phyloP scores from a whole-genome alignment of 2,113 vertebrate genomes.

The Forbesichthys papilliferus region DNA sequence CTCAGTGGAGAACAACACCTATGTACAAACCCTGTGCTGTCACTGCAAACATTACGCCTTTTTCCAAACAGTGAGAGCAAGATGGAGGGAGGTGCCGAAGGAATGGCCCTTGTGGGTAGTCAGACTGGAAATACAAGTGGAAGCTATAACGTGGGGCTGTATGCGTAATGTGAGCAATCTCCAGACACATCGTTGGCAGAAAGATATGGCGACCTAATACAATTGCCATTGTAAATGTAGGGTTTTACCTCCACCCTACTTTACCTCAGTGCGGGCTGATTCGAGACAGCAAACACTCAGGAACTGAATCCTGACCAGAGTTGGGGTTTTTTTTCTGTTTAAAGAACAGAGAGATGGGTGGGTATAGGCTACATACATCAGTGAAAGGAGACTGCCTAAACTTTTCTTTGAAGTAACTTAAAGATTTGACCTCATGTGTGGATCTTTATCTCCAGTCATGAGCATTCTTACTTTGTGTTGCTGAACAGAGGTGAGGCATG shows the following conservation, averaged over 20 bases:
- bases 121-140: conserved; percentile 70
- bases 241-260: too few species aligned
- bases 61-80: conserved; percentile 1
- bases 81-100: conserved; percentile 39
- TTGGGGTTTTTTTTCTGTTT: too few species aligned
- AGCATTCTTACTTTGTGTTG: not conserved
- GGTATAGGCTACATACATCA: not conserved
- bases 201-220: too few species aligned
- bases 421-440: conserved; percentile 16
- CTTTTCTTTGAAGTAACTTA: not conserved
- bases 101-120: conserved; percentile 53
- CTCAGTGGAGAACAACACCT: not conserved
- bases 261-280: too few species aligned
- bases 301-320: too few species aligned
- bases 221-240: too few species aligned
- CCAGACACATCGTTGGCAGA: not conserved
- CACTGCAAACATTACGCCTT: conserved; percentile 22
- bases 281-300: too few species aligned
- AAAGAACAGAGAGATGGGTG: not conserved
- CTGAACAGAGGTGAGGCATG: too few species aligned
- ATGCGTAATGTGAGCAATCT: conserved; percentile 38
- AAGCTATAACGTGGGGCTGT: conserved; percentile 43
- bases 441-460: conserved; percentile 17
- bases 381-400: not conserved
- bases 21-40: conserved; percentile 3